Percentiles rank a stretch among this genome's conserved stretches.
phyloP scores from a whole-genome alignment of 2,113 vertebrate species.

The Rallus limicola region DNA sequence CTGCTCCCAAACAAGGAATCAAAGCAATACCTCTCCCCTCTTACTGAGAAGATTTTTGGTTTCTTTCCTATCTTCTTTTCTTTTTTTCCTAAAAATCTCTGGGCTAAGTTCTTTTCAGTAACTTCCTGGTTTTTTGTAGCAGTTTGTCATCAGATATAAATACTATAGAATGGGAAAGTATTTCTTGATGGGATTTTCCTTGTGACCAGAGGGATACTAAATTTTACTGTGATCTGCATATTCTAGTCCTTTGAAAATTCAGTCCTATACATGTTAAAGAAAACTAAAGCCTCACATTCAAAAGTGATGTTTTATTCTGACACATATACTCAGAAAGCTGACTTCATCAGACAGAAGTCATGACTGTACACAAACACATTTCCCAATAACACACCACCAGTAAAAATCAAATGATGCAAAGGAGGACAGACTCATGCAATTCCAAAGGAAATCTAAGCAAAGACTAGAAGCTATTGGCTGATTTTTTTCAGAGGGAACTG shows the following conservation, averaged over 20 bases:
- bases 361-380: not conserved
- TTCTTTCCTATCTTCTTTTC: not conserved
- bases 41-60: rapidly evolving
- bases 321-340: not conserved
- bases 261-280: not conserved
- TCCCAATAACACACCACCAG: not conserved
- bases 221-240: not conserved
- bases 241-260: not conserved
- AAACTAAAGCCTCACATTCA: not conserved
- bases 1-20: not conserved
- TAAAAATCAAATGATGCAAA: not conserved
- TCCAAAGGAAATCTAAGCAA: not conserved
- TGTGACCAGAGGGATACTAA: not conserved
- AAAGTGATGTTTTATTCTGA: not conserved
- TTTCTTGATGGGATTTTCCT: not conserved
- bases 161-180: not conserved
- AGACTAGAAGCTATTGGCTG: not conserved
- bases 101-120: not conserved
- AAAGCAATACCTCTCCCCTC: not conserved
- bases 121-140: not conserved
- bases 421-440: not conserved
- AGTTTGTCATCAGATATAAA: not conserved
- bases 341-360: not conserved
- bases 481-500: not conserved
- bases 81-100: not conserved